Evolutionary conservation across 1,140 invertebrate genomes (phyloP).

Genomic region (Pantala flavescens): DNA sequence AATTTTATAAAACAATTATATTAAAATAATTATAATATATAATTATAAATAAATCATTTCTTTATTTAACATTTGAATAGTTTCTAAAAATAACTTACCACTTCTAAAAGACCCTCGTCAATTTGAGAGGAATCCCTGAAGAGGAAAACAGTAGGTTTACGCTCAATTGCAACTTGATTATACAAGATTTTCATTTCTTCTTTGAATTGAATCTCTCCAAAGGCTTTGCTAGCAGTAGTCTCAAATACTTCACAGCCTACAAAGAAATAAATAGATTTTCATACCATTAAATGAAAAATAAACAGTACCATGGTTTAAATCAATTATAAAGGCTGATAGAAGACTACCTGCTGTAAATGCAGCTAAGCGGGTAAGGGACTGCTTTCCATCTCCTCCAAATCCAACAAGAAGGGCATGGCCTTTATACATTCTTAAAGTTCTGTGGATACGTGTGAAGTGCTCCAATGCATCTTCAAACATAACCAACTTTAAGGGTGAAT

Average conservation of each 20-base stretch:
- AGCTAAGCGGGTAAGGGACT: conserved; percentile 56
- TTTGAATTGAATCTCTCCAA: conserved; percentile 68
- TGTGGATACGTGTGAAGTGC: conserved; percentile 73
- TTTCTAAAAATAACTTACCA: conserved; percentile 19
- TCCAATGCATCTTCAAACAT: conserved; percentile 84
- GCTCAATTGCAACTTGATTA: conserved; percentile 60
- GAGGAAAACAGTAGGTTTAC: conserved; percentile 68
- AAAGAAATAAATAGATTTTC: conserved; percentile 28
- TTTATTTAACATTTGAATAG: no score
- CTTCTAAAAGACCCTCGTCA: conserved; percentile 31
- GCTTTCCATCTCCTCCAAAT: conserved; percentile 76
- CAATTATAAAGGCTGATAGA: neutral
- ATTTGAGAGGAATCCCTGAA: conserved; percentile 70
- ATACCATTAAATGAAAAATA: conserved; percentile 24
- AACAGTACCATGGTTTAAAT: neutral
- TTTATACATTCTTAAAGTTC: conserved; percentile 68
- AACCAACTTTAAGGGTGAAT: conserved; percentile 59
- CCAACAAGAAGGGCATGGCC: conserved; percentile 78
- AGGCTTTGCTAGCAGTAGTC: conserved; percentile 69
- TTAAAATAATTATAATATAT: no score
- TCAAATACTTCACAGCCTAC: conserved; percentile 65
- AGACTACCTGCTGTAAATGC: conserved; percentile 52
- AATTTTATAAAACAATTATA: no score
- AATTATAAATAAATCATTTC: no score
- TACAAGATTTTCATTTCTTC: conserved; percentile 77